phyloP scores from a whole-genome alignment of 2,888 invertebrate species.

The Synanthedon tipuliformis region DNA sequence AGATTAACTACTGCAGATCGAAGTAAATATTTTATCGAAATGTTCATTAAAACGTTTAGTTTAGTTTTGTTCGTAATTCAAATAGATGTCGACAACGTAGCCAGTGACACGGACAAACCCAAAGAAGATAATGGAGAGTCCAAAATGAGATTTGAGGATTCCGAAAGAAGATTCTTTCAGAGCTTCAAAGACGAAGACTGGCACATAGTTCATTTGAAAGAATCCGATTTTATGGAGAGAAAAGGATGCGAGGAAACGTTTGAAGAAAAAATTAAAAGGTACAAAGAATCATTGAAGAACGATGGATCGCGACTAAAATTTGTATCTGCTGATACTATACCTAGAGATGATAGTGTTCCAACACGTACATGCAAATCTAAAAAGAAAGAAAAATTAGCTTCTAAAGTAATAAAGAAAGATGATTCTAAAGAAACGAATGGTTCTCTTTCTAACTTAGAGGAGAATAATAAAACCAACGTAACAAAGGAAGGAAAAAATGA shows the following conservation, averaged over 20 bases:
- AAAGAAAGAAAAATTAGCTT: slow-evolving; percentile 1
- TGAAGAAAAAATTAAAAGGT: slow-evolving; percentile 22
- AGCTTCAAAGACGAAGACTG: slow-evolving; percentile 29
- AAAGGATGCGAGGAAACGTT: slow-evolving; percentile 26
- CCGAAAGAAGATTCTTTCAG: slow-evolving; percentile 22
- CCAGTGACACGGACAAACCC: no score
- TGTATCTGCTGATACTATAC: slow-evolving; percentile 31
- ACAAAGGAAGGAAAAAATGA: neutral
- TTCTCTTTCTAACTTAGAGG: no score
- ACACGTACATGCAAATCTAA: slow-evolving; percentile 16
- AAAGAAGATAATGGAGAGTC: slow-evolving; percentile 5
- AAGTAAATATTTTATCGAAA: no score
- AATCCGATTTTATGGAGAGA: slow-evolving; percentile 16
- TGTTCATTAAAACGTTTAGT: no score
- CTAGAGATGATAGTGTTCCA: slow-evolving; percentile 17
- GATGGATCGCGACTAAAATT: slow-evolving; percentile 32
- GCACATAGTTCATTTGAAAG: slow-evolving; percentile 33
- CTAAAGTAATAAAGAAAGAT: neutral
- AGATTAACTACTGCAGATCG: no score
- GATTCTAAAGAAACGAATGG: neutral
- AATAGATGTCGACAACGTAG: no score
- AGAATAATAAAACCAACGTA: neutral
- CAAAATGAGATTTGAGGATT: slow-evolving; percentile 6
- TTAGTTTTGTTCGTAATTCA: no score
- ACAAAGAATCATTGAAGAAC: slow-evolving; percentile 25